These are phyloP conservation scores for Lycorma delicatula DNA, from an alignment of 1,140 invertebrate species.

Conservation along the genomic window DNA sequence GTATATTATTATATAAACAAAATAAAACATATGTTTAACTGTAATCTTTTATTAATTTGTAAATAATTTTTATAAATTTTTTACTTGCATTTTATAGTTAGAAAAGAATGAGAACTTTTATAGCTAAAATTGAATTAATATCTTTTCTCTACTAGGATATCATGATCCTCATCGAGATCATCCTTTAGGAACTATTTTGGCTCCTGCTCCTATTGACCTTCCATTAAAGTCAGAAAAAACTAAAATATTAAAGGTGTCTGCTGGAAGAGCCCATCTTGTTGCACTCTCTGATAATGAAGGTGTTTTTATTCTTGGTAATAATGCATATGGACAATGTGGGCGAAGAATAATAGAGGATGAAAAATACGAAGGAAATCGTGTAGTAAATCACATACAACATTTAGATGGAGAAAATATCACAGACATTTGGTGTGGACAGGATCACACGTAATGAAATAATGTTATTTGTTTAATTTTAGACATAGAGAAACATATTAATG, in stretches of 20 bases:
- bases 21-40: no score
- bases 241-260: conserved; percentile 52
- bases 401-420: conserved; percentile 54
- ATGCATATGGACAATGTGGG: conserved; percentile 91
- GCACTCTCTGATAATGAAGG: conserved; percentile 69
- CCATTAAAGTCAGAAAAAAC: conserved; percentile 48
- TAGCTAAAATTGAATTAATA: no score
- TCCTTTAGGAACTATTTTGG: conserved; percentile 60
- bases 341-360: conserved; percentile 70
- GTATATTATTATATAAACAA: no score
- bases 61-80: no score
- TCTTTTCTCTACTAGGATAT: conserved; percentile 38
- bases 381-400: conserved; percentile 53
- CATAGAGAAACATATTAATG: conserved; percentile 12
- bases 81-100: no score
- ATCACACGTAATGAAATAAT: conserved; percentile 75
- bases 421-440: conserved; percentile 76
- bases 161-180: conserved; percentile 51
- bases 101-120: no score
- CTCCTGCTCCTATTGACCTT: conserved; percentile 65
- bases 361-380: conserved; percentile 54
- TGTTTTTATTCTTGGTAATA: conserved; percentile 82
- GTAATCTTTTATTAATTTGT: no score
- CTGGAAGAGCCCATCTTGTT: conserved; percentile 80
- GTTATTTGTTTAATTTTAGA: not conserved